Percentiles rank a stretch among this genome's conserved stretches.
phyloP scores from a whole-genome alignment of 2,888 invertebrate genomes.

The Selenia dentaria region DNA sequence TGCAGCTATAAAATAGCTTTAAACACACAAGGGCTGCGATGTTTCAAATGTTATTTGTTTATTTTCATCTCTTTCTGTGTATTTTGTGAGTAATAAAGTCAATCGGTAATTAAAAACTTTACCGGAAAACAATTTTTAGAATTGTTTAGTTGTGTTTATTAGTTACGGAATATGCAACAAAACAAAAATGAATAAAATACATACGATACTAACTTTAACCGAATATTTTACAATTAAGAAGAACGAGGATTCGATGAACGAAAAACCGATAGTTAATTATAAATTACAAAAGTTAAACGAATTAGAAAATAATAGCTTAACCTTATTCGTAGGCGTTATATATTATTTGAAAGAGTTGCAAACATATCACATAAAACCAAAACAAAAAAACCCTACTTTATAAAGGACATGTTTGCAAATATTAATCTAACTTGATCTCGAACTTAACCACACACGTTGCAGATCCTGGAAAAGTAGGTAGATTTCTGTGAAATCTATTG shows the following conservation, averaged over 20 bases:
- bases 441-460: no score
- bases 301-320: no score
- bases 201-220: slow-evolving; percentile 8
- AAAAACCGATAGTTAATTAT: slow-evolving; percentile 3
- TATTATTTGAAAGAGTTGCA: no score
- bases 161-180: slow-evolving; percentile 1
- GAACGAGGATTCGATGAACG: slow-evolving; percentile 35
- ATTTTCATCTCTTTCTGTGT: background rate
- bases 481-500: no score
- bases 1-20: slow-evolving; percentile 45
- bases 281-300: no score
- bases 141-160: background rate
- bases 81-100: background rate
- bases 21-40: slow-evolving; percentile 27
- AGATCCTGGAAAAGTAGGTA: no score
- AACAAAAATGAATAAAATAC: slow-evolving; percentile 1
- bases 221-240: slow-evolving; percentile 36
- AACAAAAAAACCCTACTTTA: no score
- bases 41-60: background rate
- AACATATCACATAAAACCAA: no score
- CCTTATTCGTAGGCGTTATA: no score
- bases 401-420: no score
- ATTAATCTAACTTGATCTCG: no score
- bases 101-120: background rate
- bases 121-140: no score